Percentiles rank a stretch among this genome's conserved stretches.
These are phyloP conservation scores for Genyomyrus donnyi DNA, from an alignment of 2,113 vertebrate species.

Conservation along the genomic window DNA sequence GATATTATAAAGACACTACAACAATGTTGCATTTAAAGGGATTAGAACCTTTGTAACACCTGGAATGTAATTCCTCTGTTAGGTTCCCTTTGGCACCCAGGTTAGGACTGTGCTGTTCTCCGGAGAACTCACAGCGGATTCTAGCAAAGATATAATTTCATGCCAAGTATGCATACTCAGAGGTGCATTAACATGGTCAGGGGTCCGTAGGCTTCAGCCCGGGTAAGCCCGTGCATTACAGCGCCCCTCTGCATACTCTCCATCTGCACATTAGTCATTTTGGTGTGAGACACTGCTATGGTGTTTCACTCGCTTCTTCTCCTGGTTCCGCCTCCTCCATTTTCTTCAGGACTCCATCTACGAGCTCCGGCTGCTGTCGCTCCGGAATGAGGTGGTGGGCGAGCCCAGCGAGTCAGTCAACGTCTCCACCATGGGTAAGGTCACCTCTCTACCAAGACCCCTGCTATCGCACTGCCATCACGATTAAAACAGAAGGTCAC, in stretches of 20 bases:
- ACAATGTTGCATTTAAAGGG: neutral
- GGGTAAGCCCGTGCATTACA: neutral
- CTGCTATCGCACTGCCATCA: neutral
- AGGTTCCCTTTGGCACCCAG: neutral
- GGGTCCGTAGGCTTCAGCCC: neutral
- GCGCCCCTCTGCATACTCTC: neutral
- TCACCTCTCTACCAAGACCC: neutral
- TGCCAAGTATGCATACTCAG: neutral
- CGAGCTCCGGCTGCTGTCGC: conserved; percentile 81
- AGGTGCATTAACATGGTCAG: neutral
- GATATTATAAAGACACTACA: neutral
- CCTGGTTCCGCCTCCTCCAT: neutral
- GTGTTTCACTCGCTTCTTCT: neutral
- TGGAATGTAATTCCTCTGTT: neutral
- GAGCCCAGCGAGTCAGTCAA: conserved; percentile 79
- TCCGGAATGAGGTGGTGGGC: conserved; percentile 73
- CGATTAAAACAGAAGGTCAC: neutral
- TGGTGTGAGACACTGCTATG: neutral
- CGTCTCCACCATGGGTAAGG: conserved; percentile 77
- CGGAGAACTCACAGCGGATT: neutral
- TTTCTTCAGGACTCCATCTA: conserved; percentile 72
- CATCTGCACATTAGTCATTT: neutral
- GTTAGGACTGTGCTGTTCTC: neutral
- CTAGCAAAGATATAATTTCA: neutral
- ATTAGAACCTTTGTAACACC: neutral